Evolutionary conservation across 2,113 vertebrate genomes (phyloP).

Genomic region (Grammomys dolichurus): DNA sequence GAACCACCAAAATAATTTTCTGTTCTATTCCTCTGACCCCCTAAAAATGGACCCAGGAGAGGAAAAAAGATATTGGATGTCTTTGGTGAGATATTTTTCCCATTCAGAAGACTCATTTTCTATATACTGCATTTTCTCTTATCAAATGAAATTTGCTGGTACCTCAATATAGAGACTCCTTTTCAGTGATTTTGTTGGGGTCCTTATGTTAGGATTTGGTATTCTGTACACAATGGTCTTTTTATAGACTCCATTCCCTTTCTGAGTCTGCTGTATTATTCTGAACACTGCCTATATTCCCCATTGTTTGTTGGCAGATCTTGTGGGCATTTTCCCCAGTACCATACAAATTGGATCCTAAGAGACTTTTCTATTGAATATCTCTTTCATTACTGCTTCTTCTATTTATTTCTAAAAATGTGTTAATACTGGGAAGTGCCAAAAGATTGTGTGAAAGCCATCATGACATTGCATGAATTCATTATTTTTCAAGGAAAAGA

Average conservation of each 20-base stretch:
- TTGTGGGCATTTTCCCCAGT: slow-evolving; percentile 62
- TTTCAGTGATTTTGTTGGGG: slow-evolving; percentile 58
- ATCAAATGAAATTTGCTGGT: slow-evolving; percentile 56
- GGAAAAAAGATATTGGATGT: slow-evolving; percentile 20
- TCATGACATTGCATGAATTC: slow-evolving; percentile 4
- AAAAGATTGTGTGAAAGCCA: neutral
- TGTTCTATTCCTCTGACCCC: neutral
- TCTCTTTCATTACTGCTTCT: slow-evolving; percentile 58
- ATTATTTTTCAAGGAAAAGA: slow-evolving; percentile 12
- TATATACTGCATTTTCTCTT: slow-evolving; percentile 41
- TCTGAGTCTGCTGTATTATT: slow-evolving; percentile 24
- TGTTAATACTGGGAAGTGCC: slow-evolving; percentile 30
- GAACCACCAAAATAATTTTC: neutral
- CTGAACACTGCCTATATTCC: neutral
- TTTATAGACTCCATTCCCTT: slow-evolving; percentile 25
- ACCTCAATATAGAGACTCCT: slow-evolving; percentile 37
- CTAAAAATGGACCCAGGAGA: slow-evolving; percentile 32
- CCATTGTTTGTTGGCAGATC: slow-evolving; percentile 40
- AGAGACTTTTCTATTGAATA: slow-evolving; percentile 48
- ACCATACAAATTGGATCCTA: slow-evolving; percentile 60
- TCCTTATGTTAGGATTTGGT: slow-evolving; percentile 44
- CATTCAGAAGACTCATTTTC: slow-evolving; percentile 32
- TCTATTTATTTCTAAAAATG: slow-evolving; percentile 65
- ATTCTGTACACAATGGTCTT: slow-evolving; percentile 55
- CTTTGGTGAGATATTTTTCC: slow-evolving; percentile 45